Conservation (phyloP, 2,888 invertebrate genomes). For the Lomographa bimaculata region DNA sequence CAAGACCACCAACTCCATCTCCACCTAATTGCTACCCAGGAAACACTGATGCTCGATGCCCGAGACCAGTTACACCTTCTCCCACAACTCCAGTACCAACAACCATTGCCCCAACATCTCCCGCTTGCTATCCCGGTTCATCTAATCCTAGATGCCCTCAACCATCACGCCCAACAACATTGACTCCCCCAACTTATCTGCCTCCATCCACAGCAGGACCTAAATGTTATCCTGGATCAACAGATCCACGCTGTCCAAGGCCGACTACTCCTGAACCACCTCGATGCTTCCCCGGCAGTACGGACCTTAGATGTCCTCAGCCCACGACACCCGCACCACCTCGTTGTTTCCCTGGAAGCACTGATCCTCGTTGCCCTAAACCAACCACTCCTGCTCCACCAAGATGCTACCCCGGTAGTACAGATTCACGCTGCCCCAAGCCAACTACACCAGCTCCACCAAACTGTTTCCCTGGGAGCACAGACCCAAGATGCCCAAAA, state of each 20-base stretch:
- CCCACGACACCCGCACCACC: slow-evolving; percentile 44
- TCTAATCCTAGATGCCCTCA: slow-evolving; percentile 48
- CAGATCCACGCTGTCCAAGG: slow-evolving; percentile 55
- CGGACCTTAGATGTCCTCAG: slow-evolving; percentile 45
- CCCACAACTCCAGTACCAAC: slow-evolving; percentile 41
- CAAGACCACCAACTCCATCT: slow-evolving; percentile 37
- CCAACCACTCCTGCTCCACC: slow-evolving; percentile 45
- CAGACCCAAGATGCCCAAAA: slow-evolving; percentile 22
- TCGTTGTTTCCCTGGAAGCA: slow-evolving; percentile 52
- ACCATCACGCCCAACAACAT: slow-evolving; percentile 38
- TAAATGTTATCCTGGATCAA: slow-evolving; percentile 38
- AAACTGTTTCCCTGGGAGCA: slow-evolving; percentile 33
- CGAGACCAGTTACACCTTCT: slow-evolving; percentile 38
- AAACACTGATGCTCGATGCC: slow-evolving; percentile 45
- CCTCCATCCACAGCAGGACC: slow-evolving; percentile 47
- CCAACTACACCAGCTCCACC: slow-evolving; percentile 41
- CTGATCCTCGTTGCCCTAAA: slow-evolving; percentile 50
- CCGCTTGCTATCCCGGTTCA: slow-evolving; percentile 39
- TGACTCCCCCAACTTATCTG: slow-evolving; percentile 40
- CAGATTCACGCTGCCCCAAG: slow-evolving; percentile 53
- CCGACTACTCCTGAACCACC: slow-evolving; percentile 34
- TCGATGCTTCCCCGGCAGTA: slow-evolving; percentile 30
- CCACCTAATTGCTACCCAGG: slow-evolving; percentile 49
- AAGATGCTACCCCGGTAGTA: slow-evolving; percentile 51
- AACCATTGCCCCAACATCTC: slow-evolving; percentile 24